These are phyloP conservation scores for Yponomeuta sedellus DNA, from an alignment of 2,888 invertebrate species.

Conservation along the genomic window DNA sequence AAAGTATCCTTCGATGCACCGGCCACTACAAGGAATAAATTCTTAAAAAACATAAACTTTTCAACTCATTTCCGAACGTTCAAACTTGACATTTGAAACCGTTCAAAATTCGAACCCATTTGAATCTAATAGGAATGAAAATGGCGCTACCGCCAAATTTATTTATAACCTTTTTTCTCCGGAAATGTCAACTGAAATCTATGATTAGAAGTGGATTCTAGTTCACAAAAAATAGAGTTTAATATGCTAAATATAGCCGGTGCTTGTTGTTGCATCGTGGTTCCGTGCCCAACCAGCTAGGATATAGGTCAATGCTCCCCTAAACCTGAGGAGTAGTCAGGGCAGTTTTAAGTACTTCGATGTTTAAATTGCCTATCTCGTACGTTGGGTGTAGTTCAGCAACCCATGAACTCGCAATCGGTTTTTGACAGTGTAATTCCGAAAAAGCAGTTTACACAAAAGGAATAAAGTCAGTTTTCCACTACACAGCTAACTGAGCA, in stretches of 20 bases:
- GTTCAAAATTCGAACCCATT: constrained; percentile 35
- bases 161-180: constrained; percentile 50
- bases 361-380: constrained; percentile 72
- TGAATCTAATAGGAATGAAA: constrained; percentile 53
- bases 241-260: constrained; percentile 44
- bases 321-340: constrained; percentile 71
- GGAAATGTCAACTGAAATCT: constrained; percentile 42
- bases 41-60: constrained; percentile 75
- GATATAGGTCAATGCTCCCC: constrained; percentile 77
- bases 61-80: constrained; percentile 33
- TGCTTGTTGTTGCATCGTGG: constrained; percentile 49
- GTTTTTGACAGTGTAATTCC: too few relatives aligned
- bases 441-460: too few relatives aligned
- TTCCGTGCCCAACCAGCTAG: constrained; percentile 51
- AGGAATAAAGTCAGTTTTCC: too few relatives aligned
- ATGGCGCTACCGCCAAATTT: constrained; percentile 48
- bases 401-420: background rate
- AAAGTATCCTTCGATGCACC: constrained; percentile 58
- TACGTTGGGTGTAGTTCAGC: constrained; percentile 48
- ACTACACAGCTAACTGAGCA: too few relatives aligned
- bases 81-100: constrained; percentile 31
- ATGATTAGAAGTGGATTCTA: constrained; percentile 68
- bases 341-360: constrained; percentile 68
- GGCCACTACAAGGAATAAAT: constrained; percentile 61
- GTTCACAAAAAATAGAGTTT: constrained; percentile 66